Evolutionary conservation across 2,113 vertebrate species (phyloP), one percentile per base, ranked within the genome.

Genomic region (Dendrocopos noguchii): DNA sequence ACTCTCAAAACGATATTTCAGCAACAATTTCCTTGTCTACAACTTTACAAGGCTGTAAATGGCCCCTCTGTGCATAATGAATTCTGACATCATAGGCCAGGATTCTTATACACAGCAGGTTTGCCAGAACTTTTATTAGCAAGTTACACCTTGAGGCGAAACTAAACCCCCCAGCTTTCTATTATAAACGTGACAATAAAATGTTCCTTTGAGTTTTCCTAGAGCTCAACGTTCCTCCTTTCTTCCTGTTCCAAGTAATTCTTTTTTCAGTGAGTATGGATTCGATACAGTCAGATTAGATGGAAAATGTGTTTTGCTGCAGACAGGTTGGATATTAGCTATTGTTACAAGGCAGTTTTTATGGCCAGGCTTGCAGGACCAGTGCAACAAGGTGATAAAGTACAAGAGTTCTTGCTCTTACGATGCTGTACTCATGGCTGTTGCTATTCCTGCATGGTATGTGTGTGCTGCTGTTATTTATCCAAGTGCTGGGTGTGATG

Each of bases 1-100:
- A 97, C 72, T 93, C 95, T 95, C 89, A 95, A 95, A 97, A 88
- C 83, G 64, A 79, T 93, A 93, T 97, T 97, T 94, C 95, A 95
- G 94, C 95, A 97, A 97, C 95, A 97, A 96, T 98, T 97, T 98
- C 97, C 97, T 97, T 96, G 95, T 97, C 97, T 97, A 96, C 96
- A 91, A 93, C 85, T 97, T 98, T 97, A 97, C 89, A 95, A 96
- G 97, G 93, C 92, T 92, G 90, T 96, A 97, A 97, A 97, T 94
- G 94, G 96, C 92, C 95, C 96, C 94, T 91, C 90, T 90, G 96
- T 94, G 95, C 95, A 92, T 94, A 97, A 96, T 97, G 97, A 97
- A 96, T 96, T 94, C 97, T 98, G 97, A 98, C 97, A 96, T 97
- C 98, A 97, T 95, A 97, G 97, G 94, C 94, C 74, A 90, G 73